Percentiles rank a stretch among this genome's conserved stretches.
Conservation (phyloP, 2,888 invertebrate species). For the Caenorhabditis drosophilae region DNA sequence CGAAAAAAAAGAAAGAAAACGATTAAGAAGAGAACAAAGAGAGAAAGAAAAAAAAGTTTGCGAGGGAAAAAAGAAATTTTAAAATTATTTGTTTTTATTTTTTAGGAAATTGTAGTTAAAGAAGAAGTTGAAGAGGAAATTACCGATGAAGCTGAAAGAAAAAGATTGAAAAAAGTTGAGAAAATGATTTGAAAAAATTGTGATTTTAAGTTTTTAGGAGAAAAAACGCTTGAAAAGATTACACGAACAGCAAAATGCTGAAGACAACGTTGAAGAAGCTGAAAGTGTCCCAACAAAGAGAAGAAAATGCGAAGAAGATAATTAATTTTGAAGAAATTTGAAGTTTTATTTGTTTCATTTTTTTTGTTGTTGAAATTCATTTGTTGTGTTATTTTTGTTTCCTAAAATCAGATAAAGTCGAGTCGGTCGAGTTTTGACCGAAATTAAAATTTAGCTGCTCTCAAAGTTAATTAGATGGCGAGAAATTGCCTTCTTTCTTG, state of each 20-base stretch:
- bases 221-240: constrained; percentile 31
- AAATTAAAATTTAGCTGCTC: too few species aligned
- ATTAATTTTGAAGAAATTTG: too few species aligned
- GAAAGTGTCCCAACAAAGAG: constrained; percentile 26
- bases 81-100: neutral
- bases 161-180: constrained; percentile 25
- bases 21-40: constrained; percentile 23
- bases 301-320: constrained; percentile 25
- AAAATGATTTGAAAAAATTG: constrained; percentile 3
- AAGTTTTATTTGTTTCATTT: constrained; percentile 1
- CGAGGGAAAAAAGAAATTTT: too few species aligned
- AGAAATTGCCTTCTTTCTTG: too few species aligned
- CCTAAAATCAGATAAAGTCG: neutral
- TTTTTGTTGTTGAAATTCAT: neutral
- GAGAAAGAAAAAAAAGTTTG: constrained; percentile 9
- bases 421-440: neutral
- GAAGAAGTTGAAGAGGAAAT: constrained; percentile 16
- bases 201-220: too few species aligned
- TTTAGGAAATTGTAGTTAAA: constrained; percentile 9
- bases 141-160: constrained; percentile 25
- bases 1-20: constrained; percentile 30
- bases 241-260: constrained; percentile 16
- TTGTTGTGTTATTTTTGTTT: neutral
- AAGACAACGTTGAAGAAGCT: constrained; percentile 7
- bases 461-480: too few species aligned